These are phyloP conservation scores for Ceratothoa steindachneri DNA, from an alignment of 2,888 invertebrate species.

Conservation along the genomic window DNA sequence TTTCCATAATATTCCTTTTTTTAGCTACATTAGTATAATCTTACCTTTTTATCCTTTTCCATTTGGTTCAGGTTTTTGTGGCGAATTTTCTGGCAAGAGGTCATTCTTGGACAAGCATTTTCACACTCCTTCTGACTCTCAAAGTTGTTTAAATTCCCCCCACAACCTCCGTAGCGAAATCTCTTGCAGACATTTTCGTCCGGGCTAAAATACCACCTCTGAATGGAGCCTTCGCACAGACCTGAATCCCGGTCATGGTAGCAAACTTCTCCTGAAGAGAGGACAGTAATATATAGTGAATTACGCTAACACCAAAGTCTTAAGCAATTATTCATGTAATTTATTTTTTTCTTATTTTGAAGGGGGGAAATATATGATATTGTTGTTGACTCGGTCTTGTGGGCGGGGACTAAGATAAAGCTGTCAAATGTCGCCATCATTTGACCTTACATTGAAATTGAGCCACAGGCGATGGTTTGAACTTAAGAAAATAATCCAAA, in stretches of 20 bases:
- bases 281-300: no score
- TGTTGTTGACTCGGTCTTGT: no score
- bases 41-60: constrained; percentile 61
- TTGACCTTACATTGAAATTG: no score
- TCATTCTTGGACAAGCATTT: constrained; percentile 72
- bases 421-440: no score
- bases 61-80: constrained; percentile 72
- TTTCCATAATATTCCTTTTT: no score
- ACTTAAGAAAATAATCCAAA: no score
- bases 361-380: constrained; percentile 1
- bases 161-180: constrained; percentile 68
- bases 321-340: not conserved
- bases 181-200: constrained; percentile 70
- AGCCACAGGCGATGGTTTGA: no score
- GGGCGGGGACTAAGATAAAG: no score
- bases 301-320: not conserved
- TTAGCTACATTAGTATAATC: no score
- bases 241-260: constrained; percentile 44
- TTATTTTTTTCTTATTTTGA: not conserved
- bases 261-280: constrained; percentile 48
- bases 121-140: constrained; percentile 73
- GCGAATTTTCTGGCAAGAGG: constrained; percentile 73
- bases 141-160: constrained; percentile 80
- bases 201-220: constrained; percentile 72
- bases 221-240: constrained; percentile 50